Evolutionary conservation across 2,113 vertebrate genomes (phyloP), one percentile per base, ranked within the genome.

Genomic region (Lepus americanus): DNA sequence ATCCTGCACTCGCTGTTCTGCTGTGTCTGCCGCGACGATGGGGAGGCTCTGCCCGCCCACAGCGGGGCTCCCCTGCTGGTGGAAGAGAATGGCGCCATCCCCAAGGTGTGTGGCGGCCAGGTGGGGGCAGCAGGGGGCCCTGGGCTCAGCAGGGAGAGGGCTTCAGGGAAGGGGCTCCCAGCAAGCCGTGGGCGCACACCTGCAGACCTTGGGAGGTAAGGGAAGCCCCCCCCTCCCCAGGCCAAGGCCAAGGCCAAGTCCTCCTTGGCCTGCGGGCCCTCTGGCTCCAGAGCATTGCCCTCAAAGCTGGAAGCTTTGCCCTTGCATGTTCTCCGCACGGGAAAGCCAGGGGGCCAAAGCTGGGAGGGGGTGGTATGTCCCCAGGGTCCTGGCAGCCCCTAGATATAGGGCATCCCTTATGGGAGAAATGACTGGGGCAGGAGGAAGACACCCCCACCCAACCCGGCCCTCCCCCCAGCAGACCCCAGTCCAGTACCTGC

Each of bases 1-100:
- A 98, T 99, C 87, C 96, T 99, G 95, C 98, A 97, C 73, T 98
- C 98, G 1, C 98, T 99, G 10, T 98, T 99, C 97, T 99, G 99
- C 98, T 99, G 99, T 59, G 96, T 99, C 59, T 99, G 99, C 86
- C 98, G 98, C 64, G 98, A 99, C 8, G 98, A 99, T 85, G 93
- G 98, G 0, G 99, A 99, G 73, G 95, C 98, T 10, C 95, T 98
- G 49, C 98, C 98, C 0, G 97, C 98, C 44, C 99, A 99, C 92
- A 98, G 98, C 72, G 98, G 99, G n/a, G 96, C 98, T 4, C 98
- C 98, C 7, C 97, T 99, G 66, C 94, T 98, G 9, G 98, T 98
- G 72, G 98, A 99, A 87, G 98, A 99, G 96, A 99, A 99, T 10
- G 98, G 98, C 72, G 98, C 98, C 0, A 98, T 99, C 95, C 98